Percentiles rank a stretch among this genome's conserved stretches.
Evolutionary conservation across 2,797 vertebrate species (phyloP).

Genomic region (Lepilemur ruficaudatus): DNA sequence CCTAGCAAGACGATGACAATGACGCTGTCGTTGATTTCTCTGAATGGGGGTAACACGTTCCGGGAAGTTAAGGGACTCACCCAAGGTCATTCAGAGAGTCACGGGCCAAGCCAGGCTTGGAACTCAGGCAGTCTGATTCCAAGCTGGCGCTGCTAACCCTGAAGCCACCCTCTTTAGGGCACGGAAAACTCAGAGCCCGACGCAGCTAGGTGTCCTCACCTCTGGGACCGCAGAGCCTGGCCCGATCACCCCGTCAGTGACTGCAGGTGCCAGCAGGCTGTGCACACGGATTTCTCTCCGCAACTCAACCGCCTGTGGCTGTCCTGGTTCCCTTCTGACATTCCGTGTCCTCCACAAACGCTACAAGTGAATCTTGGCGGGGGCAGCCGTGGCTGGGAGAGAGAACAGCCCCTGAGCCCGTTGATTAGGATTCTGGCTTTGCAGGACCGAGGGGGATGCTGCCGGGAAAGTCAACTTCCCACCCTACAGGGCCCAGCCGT

Average conservation of each 20-base stretch:
- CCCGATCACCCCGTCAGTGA: fast-evolving
- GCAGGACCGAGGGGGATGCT: background rate
- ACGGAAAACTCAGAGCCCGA: fast-evolving
- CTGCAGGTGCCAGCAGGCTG: background rate
- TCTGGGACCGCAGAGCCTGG: background rate
- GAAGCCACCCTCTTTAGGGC: background rate
- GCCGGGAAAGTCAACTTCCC: background rate
- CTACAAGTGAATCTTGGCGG: fast-evolving
- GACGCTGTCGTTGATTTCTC: fast-evolving
- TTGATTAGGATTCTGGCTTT: background rate
- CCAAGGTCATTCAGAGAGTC: background rate
- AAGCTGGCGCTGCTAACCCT: fast-evolving
- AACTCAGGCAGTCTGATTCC: background rate
- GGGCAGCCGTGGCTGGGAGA: background rate
- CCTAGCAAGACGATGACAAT: fast-evolving
- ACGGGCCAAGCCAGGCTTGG: fast-evolving
- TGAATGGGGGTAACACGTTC: background rate
- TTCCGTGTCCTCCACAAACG: background rate
- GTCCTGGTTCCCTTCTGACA: fast-evolving
- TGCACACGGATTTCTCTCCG: fast-evolving
- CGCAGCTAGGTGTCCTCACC: fast-evolving
- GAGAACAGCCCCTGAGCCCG: background rate
- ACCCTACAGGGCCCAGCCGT: fast-evolving
- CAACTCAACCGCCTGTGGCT: fast-evolving
- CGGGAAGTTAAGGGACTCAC: background rate